Percentiles rank a stretch among this genome's conserved stretches.
Conservation (phyloP, 2,113 vertebrate genomes). For the Solenodon paradoxus region DNA sequence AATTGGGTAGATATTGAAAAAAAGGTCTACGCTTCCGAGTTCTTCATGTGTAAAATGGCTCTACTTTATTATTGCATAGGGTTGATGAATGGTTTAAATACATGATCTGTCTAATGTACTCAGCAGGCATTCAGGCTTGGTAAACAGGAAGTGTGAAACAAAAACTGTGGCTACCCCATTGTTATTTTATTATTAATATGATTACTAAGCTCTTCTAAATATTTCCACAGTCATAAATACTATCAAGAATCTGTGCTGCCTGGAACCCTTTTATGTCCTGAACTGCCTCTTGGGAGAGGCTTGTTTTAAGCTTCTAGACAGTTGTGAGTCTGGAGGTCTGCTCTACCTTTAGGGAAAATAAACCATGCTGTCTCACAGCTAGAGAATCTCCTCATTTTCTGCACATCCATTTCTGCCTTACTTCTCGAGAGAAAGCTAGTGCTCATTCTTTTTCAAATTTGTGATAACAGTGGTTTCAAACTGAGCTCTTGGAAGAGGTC, state of each 20-base stretch:
- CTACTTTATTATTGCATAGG: neutral
- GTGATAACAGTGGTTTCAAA: neutral
- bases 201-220: neutral
- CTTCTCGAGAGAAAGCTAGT: neutral
- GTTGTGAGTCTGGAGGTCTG: conserved; percentile 2
- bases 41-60: neutral
- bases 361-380: neutral
- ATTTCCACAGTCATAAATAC: neutral
- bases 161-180: neutral
- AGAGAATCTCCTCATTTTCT: neutral
- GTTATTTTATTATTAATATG: conserved; percentile 17
- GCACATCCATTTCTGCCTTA: neutral
- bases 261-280: neutral
- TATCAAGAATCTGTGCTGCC: conserved; percentile 17
- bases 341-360: conserved; percentile 20
- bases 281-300: conserved; percentile 8
- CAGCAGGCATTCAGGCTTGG: neutral
- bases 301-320: neutral
- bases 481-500: neutral
- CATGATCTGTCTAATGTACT: neutral
- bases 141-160: conserved; percentile 36
- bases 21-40: neutral
- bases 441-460: neutral
- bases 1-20: neutral
- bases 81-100: conserved; percentile 9